phyloP scores from a whole-genome alignment of 2,113 vertebrate genomes.

The Arizona elegans region DNA sequence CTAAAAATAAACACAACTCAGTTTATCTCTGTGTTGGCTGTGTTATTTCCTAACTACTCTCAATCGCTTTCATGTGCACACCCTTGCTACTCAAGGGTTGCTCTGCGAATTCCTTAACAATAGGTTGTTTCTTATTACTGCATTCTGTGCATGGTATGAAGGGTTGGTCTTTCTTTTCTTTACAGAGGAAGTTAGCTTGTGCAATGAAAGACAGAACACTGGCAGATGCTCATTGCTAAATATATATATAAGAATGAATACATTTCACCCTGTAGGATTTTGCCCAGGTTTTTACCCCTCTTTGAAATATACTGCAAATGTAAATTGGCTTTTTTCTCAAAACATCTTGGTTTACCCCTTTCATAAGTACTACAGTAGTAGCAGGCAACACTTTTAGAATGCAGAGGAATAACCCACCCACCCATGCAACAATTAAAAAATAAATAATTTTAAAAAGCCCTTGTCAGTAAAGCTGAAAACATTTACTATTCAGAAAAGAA shows the following conservation, averaged over 20 bases:
- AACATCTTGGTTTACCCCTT: not conserved
- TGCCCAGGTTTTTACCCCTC: not conserved
- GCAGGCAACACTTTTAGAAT: not conserved
- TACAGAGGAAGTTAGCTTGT: not conserved
- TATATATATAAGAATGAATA: not conserved
- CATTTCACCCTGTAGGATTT: not conserved
- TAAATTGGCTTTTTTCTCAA: not conserved
- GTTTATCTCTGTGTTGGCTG: too few relatives aligned
- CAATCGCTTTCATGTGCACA: too few relatives aligned
- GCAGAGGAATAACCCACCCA: not conserved
- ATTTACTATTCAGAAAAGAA: rapidly evolving
- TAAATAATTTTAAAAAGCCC: not conserved
- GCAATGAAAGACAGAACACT: not conserved
- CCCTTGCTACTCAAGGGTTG: too few relatives aligned
- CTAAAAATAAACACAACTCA: too few relatives aligned
- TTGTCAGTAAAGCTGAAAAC: not conserved
- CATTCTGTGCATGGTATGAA: not conserved
- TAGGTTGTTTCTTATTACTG: not conserved
- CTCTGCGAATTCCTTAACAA: too few relatives aligned
- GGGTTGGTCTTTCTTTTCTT: not conserved
- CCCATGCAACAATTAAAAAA: not conserved
- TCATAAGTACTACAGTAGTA: not conserved
- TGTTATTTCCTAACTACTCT: too few relatives aligned
- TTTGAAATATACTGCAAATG: not conserved
- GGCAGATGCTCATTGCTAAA: not conserved